A percentile compares a stretch with the other conserved stretches of the same genome.
Evolutionary conservation across 1,140 invertebrate species (phyloP).

Genomic region (Nebria ingens): DNA sequence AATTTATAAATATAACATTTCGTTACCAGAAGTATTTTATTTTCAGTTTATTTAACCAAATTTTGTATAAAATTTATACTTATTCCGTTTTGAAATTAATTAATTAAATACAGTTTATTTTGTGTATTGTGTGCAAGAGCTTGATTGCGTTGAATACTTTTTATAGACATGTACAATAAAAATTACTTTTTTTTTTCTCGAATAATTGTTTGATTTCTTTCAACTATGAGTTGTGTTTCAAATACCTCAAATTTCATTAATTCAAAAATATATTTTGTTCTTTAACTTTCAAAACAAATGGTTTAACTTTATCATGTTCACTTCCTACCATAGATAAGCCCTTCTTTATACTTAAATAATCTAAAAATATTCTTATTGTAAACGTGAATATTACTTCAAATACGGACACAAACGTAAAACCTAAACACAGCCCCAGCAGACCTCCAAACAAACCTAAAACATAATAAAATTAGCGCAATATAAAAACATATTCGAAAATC

Average conservation of each 20-base stretch:
- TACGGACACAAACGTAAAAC: not conserved
- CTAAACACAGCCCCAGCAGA: not conserved
- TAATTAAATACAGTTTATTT: too few relatives aligned
- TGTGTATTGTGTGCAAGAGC: not conserved
- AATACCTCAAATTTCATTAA: not conserved
- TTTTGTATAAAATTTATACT: not conserved
- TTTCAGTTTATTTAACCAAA: not conserved
- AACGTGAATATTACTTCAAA: not conserved
- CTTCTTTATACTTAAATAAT: not conserved
- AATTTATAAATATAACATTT: too few relatives aligned
- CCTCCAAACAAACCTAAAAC: slow-evolving; percentile 1
- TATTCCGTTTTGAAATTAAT: too few relatives aligned
- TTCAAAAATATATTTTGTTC: too few relatives aligned
- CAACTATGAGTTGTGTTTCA: not conserved
- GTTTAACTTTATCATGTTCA: too few relatives aligned
- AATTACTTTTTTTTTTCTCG: not conserved
- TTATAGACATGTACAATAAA: slow-evolving; percentile 7
- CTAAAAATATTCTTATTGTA: not conserved
- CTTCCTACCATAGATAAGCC: not conserved
- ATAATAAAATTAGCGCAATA: not conserved
- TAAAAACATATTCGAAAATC: not conserved
- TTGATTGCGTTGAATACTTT: not conserved
- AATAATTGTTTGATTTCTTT: not conserved
- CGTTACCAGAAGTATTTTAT: too few relatives aligned
- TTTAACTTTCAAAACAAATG: too few relatives aligned